Evolutionary conservation across 2,797 vertebrate genomes (phyloP).

Genomic region (Eurystomus glaucurus): DNA sequence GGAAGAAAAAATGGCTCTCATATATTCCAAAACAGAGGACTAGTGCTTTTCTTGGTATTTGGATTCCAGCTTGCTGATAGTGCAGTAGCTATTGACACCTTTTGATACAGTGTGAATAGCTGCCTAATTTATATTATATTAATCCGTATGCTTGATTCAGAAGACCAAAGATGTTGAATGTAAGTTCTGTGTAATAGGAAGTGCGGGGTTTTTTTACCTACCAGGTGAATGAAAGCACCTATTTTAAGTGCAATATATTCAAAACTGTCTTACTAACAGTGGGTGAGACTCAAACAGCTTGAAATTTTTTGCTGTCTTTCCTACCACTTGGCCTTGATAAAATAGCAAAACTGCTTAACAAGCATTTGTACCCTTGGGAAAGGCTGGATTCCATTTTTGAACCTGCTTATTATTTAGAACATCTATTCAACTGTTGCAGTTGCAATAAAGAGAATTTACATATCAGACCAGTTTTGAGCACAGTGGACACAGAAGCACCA

Average conservation of each 20-base stretch:
- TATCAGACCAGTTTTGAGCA: neutral
- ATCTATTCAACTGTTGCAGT: neutral
- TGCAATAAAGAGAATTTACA: neutral
- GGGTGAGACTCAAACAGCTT: neutral
- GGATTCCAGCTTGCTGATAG: neutral
- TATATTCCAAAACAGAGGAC: neutral
- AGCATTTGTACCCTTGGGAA: neutral
- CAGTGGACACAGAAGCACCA: neutral
- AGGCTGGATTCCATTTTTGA: neutral
- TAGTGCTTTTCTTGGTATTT: neutral
- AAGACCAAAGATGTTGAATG: neutral
- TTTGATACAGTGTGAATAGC: neutral
- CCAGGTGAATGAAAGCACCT: neutral
- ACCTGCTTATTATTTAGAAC: neutral
- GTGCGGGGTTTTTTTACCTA: neutral
- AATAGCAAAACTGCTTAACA: neutral
- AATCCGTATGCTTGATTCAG: neutral
- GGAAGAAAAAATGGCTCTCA: neutral
- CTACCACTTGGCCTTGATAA: neutral
- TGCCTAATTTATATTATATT: neutral
- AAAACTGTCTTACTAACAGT: neutral
- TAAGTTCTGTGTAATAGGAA: neutral
- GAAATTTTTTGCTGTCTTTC: neutral
- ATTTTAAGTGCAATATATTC: neutral
- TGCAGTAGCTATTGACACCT: neutral